phyloP scores from a whole-genome alignment of 2,113 vertebrate species.

The Cochlearius cochlearius region DNA sequence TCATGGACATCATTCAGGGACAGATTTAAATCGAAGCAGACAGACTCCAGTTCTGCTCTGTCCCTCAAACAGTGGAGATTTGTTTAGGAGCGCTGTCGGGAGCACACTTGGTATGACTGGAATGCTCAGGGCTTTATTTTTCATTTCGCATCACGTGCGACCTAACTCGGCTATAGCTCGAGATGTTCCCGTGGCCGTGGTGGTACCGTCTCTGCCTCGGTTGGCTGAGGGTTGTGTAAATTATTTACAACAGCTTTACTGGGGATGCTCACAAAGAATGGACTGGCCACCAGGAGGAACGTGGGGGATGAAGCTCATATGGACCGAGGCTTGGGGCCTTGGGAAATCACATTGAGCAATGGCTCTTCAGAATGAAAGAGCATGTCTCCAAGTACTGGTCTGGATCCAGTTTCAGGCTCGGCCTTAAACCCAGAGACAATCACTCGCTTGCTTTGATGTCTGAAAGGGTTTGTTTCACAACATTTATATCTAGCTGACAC shows the following conservation, averaged over 20 bases:
- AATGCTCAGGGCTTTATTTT: constrained; percentile 65
- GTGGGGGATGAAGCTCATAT: neutral
- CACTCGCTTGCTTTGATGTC: constrained; percentile 10
- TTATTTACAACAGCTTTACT: neutral
- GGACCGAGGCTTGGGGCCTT: neutral
- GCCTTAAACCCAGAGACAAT: constrained; percentile 22
- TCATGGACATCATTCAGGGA: constrained; percentile 52
- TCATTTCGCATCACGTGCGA: neutral
- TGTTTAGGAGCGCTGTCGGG: constrained; percentile 46
- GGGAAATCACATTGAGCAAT: constrained; percentile 18
- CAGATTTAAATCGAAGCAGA: constrained; percentile 60
- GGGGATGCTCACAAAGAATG: neutral
- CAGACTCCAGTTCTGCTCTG: constrained; percentile 49
- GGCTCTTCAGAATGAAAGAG: neutral
- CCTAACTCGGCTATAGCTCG: neutral
- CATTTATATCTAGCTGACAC: neutral
- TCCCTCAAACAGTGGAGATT: constrained; percentile 21
- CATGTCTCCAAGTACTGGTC: neutral
- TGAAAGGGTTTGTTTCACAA: constrained; percentile 34
- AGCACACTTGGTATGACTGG: constrained; percentile 57
- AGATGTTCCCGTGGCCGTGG: neutral
- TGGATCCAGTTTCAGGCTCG: neutral
- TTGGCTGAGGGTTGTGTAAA: neutral
- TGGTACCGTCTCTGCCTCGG: neutral
- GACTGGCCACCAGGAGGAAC: neutral